Conservation (phyloP, 2,113 vertebrate genomes). For the Rutilus rutilus region DNA sequence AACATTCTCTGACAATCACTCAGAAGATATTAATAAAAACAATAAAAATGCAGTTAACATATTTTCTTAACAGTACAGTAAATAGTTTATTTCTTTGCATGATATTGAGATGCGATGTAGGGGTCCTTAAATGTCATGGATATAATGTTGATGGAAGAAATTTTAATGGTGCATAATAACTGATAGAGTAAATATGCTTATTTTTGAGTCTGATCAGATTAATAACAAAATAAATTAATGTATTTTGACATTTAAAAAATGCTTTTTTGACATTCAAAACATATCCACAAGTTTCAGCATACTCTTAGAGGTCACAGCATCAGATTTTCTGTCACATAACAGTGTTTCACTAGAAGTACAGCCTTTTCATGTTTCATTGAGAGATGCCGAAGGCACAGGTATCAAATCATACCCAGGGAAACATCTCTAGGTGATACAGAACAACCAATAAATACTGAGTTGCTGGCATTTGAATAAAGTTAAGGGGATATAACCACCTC, state of each 20-base stretch:
- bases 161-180: too few relatives aligned
- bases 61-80: too few relatives aligned
- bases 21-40: neutral
- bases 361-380: slow-evolving; percentile 10
- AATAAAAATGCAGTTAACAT: neutral
- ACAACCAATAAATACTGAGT: slow-evolving; percentile 19
- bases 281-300: neutral
- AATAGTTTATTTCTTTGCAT: too few relatives aligned
- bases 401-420: slow-evolving; percentile 10
- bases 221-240: neutral
- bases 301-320: neutral
- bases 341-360: slow-evolving; percentile 7
- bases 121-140: too few relatives aligned
- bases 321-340: neutral
- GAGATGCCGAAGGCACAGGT: slow-evolving; percentile 17
- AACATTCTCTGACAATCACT: neutral
- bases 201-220: neutral
- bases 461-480: slow-evolving; percentile 12
- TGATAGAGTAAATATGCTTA: neutral
- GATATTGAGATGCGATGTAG: too few relatives aligned
- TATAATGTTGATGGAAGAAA: too few relatives aligned
- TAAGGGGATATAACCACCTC: neutral
- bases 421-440: slow-evolving; percentile 8
- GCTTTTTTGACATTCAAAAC: neutral
- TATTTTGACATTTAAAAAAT: neutral